Conservation (phyloP, 2,113 vertebrate genomes). For the Cheirogaleus medius region DNA sequence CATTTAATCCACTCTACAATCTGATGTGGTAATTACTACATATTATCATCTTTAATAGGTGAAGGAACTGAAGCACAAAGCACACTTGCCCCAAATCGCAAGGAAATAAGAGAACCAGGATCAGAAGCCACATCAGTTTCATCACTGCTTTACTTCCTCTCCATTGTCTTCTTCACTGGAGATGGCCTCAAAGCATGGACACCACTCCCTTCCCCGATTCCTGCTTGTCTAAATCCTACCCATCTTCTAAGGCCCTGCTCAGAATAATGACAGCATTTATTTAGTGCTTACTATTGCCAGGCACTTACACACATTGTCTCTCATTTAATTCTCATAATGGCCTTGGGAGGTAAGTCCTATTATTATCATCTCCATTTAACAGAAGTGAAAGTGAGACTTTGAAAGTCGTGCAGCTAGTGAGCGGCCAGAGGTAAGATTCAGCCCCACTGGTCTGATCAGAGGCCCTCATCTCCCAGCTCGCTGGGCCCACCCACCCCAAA, state of each 20-base stretch:
- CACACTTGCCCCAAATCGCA: not conserved
- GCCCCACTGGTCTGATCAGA: not conserved
- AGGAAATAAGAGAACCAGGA: not conserved
- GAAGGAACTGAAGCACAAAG: not conserved
- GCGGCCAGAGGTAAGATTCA: not conserved
- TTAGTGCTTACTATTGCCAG: not conserved
- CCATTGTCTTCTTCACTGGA: not conserved
- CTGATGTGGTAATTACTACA: not conserved
- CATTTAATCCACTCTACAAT: not conserved
- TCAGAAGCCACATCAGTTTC: not conserved
- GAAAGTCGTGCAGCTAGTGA: not conserved
- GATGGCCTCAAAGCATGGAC: not conserved
- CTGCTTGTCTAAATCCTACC: not conserved
- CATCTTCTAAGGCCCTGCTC: not conserved
- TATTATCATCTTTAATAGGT: not conserved
- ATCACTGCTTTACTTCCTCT: not conserved
- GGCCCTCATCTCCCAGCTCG: not conserved
- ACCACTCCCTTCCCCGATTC: not conserved
- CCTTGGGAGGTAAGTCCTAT: not conserved
- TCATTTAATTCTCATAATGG: not conserved
- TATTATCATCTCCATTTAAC: not conserved
- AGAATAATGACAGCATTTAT: not conserved
- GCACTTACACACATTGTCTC: not conserved
- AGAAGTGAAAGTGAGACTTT: conserved; percentile 23
- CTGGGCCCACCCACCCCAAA: not conserved